These are phyloP conservation scores for Poeciliopsis presidionis DNA, from an alignment of 2,797 vertebrate species.

Conservation along the genomic window DNA sequence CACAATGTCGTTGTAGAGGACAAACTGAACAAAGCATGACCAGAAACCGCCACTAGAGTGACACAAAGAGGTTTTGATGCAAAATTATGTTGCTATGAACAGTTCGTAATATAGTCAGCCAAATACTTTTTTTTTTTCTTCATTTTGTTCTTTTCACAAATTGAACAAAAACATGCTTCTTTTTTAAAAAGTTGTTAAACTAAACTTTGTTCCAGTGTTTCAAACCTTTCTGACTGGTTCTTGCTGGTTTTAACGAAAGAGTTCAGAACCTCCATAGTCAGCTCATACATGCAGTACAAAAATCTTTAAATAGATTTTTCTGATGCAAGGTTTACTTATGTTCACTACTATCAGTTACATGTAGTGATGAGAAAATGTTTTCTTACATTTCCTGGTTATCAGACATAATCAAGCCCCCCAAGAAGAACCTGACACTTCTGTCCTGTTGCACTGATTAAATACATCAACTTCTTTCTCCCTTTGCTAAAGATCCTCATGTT, in stretches of 20 bases:
- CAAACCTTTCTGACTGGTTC: slow-evolving; percentile 6
- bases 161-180: too few relatives aligned
- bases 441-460: slow-evolving; percentile 43
- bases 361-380: slow-evolving; percentile 70
- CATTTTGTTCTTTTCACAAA: too few relatives aligned
- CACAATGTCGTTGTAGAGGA: neutral
- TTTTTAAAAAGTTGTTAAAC: neutral
- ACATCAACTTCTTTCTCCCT: neutral
- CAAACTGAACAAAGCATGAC: neutral
- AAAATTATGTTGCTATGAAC: neutral
- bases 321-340: slow-evolving; percentile 59
- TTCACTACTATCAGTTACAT: slow-evolving; percentile 70
- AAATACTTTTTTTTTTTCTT: too few relatives aligned
- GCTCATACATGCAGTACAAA: too few relatives aligned
- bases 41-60: neutral
- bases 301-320: slow-evolving; percentile 41
- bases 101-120: too few relatives aligned
- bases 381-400: slow-evolving; percentile 54
- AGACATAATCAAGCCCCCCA: slow-evolving; percentile 25
- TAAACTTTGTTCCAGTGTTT: slow-evolving; percentile 7
- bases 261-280: slow-evolving; percentile 30
- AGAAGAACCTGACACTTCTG: slow-evolving; percentile 25
- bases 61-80: neutral
- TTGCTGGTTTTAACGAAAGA: slow-evolving; percentile 45
- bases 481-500: neutral